These are phyloP conservation scores for Anabacerthia variegaticeps DNA, from an alignment of 2,797 vertebrate species.

Conservation along the genomic window DNA sequence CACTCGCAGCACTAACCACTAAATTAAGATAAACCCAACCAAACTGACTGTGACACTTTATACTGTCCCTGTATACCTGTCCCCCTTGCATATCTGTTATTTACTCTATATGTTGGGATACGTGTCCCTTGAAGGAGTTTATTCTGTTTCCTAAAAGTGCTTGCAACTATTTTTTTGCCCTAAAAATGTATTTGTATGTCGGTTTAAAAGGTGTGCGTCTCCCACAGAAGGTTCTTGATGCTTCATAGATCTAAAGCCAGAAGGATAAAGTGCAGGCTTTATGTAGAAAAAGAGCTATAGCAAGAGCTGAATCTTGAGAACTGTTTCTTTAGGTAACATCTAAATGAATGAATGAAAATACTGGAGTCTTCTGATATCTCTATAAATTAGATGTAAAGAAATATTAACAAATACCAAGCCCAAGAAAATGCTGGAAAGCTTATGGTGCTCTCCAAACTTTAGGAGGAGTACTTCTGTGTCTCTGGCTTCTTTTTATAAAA, in stretches of 20 bases:
- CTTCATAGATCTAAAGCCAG: neutral
- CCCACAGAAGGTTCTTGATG: neutral
- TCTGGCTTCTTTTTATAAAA: neutral
- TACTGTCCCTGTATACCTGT: neutral
- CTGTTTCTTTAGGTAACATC: fast-evolving
- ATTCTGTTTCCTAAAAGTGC: neutral
- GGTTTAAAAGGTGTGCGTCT: neutral
- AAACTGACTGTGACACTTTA: neutral
- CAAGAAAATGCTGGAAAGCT: constrained; percentile 12
- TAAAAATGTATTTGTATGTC: neutral
- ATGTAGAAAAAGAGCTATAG: neutral
- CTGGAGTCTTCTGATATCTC: neutral
- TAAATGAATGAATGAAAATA: neutral
- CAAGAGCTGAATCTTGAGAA: neutral
- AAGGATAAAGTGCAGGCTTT: neutral
- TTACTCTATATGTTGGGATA: neutral
- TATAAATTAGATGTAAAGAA: neutral
- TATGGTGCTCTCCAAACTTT: neutral
- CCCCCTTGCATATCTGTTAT: fast-evolving
- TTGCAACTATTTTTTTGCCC: neutral
- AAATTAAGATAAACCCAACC: neutral
- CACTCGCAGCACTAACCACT: neutral
- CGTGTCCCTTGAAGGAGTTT: fast-evolving
- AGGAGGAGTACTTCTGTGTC: neutral
- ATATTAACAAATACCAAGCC: neutral